phyloP scores from a whole-genome alignment of 2,888 invertebrate species.

The Chymomyza procnemis region DNA sequence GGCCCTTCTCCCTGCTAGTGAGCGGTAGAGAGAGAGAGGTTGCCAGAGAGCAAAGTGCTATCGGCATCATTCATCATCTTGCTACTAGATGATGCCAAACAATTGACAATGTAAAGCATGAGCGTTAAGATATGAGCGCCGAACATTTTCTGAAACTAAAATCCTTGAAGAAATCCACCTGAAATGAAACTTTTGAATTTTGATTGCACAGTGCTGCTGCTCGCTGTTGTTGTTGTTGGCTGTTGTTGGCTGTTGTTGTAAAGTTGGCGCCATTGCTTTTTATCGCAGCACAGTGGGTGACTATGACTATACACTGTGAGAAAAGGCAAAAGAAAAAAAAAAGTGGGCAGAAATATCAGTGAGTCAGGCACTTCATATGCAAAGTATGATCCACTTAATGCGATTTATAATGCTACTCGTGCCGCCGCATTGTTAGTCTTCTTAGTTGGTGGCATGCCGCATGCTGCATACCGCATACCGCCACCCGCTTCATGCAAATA shows the following conservation, averaged over 20 bases:
- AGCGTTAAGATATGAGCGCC: slow-evolving; percentile 5
- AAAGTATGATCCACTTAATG: slow-evolving; percentile 75
- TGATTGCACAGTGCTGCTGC: slow-evolving; percentile 42
- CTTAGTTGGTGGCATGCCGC: background rate
- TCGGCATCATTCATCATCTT: slow-evolving; percentile 70
- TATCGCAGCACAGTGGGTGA: background rate
- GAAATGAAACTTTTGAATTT: slow-evolving; percentile 72
- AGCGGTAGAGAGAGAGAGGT: too few species aligned
- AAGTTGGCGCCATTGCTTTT: slow-evolving; percentile 13
- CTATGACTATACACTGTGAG: background rate
- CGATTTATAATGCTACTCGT: slow-evolving; percentile 64
- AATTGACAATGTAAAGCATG: slow-evolving; percentile 63
- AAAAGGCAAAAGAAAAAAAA: too few species aligned
- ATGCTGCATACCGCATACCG: too few species aligned
- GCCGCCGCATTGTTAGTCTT: slow-evolving; percentile 2
- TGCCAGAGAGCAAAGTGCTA: slow-evolving; percentile 30
- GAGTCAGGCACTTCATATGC: slow-evolving; percentile 64
- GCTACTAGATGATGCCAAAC: slow-evolving; percentile 48
- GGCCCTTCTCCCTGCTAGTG: too few species aligned
- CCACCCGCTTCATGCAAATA: slow-evolving; percentile 31
- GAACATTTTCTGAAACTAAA: slow-evolving; percentile 29
- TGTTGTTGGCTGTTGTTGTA: slow-evolving; percentile 10
- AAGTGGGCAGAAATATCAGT: slow-evolving; percentile 12
- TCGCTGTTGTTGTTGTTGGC: slow-evolving; percentile 38
- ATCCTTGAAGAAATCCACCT: slow-evolving; percentile 52